Percentiles rank a stretch among this genome's conserved stretches.
These are phyloP conservation scores for Zygogramma bicolorata DNA, from an alignment of 2,888 invertebrate species.

Conservation along the genomic window DNA sequence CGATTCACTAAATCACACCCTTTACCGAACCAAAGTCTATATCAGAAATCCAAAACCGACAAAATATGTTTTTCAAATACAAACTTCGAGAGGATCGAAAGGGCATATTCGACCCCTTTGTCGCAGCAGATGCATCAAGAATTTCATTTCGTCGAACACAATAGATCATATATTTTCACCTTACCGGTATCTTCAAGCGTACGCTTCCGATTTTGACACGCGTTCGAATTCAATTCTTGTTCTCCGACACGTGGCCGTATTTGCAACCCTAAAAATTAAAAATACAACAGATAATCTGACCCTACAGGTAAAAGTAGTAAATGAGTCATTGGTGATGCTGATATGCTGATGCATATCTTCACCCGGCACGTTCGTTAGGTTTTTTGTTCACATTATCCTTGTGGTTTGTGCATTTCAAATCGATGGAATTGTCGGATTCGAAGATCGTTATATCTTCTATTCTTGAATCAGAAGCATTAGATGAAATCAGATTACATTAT, in stretches of 20 bases:
- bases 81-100: background rate
- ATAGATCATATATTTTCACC: constrained; percentile 37
- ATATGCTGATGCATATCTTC: constrained; percentile 14
- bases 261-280: constrained; percentile 32
- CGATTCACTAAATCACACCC: background rate
- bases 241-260: constrained; percentile 26
- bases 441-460: too few relatives aligned
- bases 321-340: constrained; percentile 28
- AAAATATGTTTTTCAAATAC: constrained; percentile 12
- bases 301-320: constrained; percentile 15
- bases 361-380: background rate
- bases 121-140: constrained; percentile 32
- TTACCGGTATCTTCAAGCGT: constrained; percentile 33
- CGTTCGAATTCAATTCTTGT: constrained; percentile 1
- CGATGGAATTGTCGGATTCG: too few relatives aligned
- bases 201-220: constrained; percentile 21
- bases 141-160: constrained; percentile 20
- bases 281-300: constrained; percentile 15
- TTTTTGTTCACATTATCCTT: background rate
- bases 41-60: constrained; percentile 7
- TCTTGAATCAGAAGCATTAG: too few relatives aligned
- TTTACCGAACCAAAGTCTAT: background rate
- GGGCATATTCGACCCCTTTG: constrained; percentile 21
- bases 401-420: too few relatives aligned
- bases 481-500: too few relatives aligned